Conservation (phyloP, 2,888 invertebrate species). For the Julus scandinavius region DNA sequence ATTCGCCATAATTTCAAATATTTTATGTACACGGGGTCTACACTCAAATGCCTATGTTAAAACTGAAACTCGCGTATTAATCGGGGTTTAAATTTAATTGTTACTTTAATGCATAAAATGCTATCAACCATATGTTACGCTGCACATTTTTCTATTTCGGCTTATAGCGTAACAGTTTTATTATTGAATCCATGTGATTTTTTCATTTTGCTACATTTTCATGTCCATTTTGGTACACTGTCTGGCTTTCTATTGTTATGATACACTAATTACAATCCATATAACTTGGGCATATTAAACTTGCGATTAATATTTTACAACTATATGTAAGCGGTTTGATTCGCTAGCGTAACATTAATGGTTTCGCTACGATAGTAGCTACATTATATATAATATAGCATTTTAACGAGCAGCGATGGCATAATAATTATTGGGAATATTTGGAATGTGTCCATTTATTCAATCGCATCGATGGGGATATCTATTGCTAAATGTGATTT, state of each 20-base stretch:
- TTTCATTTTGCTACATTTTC: not conserved
- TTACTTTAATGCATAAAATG: not conserved
- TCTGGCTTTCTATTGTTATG: not conserved
- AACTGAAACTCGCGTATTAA: not conserved
- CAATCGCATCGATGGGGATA: not conserved
- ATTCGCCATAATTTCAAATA: not conserved
- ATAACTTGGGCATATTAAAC: not conserved
- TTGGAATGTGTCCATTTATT: not conserved
- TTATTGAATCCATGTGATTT: not conserved
- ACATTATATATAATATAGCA: not conserved
- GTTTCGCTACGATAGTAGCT: conserved; percentile 18
- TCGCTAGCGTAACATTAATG: not conserved
- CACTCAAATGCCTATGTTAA: not conserved
- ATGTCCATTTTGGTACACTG: no score
- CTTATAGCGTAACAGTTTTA: not conserved
- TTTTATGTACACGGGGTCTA: not conserved
- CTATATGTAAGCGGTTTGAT: not conserved
- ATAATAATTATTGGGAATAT: not conserved
- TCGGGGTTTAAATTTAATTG: not conserved
- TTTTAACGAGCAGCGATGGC: conserved; percentile 10
- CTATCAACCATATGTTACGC: no score
- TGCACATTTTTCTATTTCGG: not conserved
- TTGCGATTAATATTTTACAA: not conserved
- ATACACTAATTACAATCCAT: conserved; percentile 11
- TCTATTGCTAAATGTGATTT: not conserved